Percentiles rank a stretch among this genome's conserved stretches.
Conservation (phyloP, 2,113 vertebrate genomes). For the Phoenicopterus ruber region DNA sequence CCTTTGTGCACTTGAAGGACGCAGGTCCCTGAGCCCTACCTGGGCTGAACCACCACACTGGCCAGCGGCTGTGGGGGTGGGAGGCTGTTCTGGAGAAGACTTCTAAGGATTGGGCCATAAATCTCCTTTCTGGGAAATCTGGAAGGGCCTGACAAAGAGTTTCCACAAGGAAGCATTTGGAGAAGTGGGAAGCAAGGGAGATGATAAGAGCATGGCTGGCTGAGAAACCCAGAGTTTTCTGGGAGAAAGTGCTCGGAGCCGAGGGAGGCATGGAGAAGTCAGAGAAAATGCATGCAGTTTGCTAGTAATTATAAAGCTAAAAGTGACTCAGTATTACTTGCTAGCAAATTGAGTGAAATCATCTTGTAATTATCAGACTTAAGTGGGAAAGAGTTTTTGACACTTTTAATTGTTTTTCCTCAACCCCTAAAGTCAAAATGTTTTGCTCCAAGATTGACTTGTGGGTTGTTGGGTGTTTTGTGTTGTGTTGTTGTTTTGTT, state of each 20-base stretch:
- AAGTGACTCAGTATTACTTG: not conserved
- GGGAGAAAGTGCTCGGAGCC: not conserved
- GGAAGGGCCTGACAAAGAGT: not conserved
- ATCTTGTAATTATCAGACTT: not conserved
- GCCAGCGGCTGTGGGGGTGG: not conserved
- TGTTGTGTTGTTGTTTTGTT: too few species aligned
- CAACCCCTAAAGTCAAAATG: not conserved
- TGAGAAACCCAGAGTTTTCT: not conserved
- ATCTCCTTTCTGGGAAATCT: not conserved
- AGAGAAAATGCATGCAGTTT: not conserved
- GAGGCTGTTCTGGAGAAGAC: not conserved
- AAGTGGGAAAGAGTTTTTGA: not conserved
- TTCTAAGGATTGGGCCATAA: not conserved
- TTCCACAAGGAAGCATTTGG: not conserved
- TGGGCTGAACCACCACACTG: too few species aligned
- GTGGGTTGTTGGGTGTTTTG: not conserved
- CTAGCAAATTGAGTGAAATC: not conserved
- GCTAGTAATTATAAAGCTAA: not conserved
- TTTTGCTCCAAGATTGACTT: not conserved
- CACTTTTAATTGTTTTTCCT: not conserved
- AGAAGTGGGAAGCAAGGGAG: not conserved
- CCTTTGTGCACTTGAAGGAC: not conserved
- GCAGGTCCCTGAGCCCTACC: not conserved
- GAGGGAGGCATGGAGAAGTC: not conserved
- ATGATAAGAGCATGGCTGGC: not conserved